Base-by-base conservation (phyloP, 1,140 invertebrate genomes). In the Aphidius gifuensis region DNA sequence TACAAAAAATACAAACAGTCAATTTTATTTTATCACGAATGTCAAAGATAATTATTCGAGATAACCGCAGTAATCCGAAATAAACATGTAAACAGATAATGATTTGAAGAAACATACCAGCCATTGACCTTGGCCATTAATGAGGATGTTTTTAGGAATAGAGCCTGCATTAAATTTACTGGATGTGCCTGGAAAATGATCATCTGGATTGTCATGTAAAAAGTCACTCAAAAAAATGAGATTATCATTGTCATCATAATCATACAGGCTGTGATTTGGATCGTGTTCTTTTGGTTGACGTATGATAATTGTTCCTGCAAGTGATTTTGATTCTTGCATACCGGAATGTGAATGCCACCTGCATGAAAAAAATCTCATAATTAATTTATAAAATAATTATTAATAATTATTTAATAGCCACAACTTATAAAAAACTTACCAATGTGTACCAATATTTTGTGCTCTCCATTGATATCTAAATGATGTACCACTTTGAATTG, bases 271-370 rank as follows among this genome's bases (percentile, higher is more conserved):
- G 53, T 83, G 84, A 78, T 92, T 89, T 16, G 88, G 87, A 70
- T 94, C 91, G 23, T 83, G 80, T n/a, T 85, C 85, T 0, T 85
- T 85, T 5, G 91, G 85, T 71, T 92, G 88, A 51, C 91, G 84
- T 16, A 96, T 85, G 3, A 95, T 85, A 21, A 96, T 83, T 66
- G 89, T 86, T n/a, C 94, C 93, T 71, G 90, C 89, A 50, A 94
- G 81, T 72, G 23, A 32, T 32, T 32, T 32, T 32, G 23, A 4
- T 32, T 32, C 23, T 32, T 32, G 23, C 23, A 32, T 32, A 74
- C 91, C 91, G 9, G 90, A 88, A 71, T 96, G 94, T 2, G 92
- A 88, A 75, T 96, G 94, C 87, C 91, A 96, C 77, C 16, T 16
- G 1, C 16, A 16, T 16, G n/a, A 16, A 16, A 16, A 16, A 16